Base-by-base conservation (phyloP, 1,140 invertebrate genomes). In the Drosophila sechellia region DNA sequence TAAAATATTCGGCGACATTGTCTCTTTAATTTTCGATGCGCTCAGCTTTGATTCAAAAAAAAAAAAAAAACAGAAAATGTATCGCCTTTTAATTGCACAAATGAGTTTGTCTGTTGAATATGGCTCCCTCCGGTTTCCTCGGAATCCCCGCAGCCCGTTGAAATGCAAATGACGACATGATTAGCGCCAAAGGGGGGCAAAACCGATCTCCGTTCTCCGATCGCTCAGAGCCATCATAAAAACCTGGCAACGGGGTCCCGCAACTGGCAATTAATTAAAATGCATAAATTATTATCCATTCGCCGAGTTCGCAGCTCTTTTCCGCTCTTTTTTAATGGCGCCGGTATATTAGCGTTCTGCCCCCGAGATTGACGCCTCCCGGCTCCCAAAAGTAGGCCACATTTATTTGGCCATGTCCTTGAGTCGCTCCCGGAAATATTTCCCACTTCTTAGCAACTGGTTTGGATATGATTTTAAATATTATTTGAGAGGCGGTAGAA, bases 241-340 rank as follows among this genome's bases (percentile, higher is more conserved):
- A 75, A 27, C 39, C 43, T 17, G 25, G 15, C 15, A 58, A 63
- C 59, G 15, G 8, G 37, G 20, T 50, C 20, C 65, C 63, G 2
- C 22, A 37, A 61, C 71, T 46, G 68, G 55, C 78, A 87, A 85
- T 87, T 87, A 81, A 83, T 87, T 83, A 86, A 86, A 87, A 86
- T 79, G 65, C 65, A 79, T 79, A 81, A 86, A 81, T 87, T 81
- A 87, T 87, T 50, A 48, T 27, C 48, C 72, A 73, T 55, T 52
- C 40, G 46, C 39, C 11, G 39, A 54, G 39, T 61, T 72, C 39
- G 48, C 39, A 40, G 45, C 49, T 45, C 61, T 78, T 79, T 77
- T 77, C 72, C 45, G 59, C 77, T 75, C 56, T 78, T 85, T 58
- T 77, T 85, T 85, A 48, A 85, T 86, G 78, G 74, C 69, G 73